Percentiles rank a stretch among this genome's conserved stretches.
Evolutionary conservation across 1,140 invertebrate genomes (phyloP).

Genomic region (Drosophila bocki): DNA sequence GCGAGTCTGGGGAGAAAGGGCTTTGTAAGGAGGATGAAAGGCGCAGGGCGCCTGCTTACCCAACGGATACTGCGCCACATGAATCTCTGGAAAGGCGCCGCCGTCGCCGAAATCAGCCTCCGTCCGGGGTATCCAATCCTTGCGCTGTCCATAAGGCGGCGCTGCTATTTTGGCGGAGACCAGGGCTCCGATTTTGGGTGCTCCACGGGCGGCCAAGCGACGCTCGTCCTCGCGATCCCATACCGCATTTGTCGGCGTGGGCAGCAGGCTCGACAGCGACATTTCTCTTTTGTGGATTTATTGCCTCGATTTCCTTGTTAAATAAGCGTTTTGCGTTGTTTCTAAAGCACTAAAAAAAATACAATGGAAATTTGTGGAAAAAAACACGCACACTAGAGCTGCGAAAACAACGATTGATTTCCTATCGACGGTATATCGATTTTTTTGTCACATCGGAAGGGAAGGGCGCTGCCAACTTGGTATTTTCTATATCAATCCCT

Average conservation of each 20-base stretch:
- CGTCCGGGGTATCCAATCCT: slow-evolving; percentile 96
- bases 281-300: slow-evolving; percentile 32
- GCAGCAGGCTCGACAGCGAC: slow-evolving; percentile 89
- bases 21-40: not conserved
- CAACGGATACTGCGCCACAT: slow-evolving; percentile 98
- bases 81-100: slow-evolving; percentile 99
- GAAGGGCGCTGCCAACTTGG: not conserved
- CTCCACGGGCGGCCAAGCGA: slow-evolving; percentile 87
- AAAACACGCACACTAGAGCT: slow-evolving; percentile 37
- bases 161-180: slow-evolving; percentile 94
- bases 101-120: slow-evolving; percentile 97
- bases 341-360: slow-evolving; percentile 4
- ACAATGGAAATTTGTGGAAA: slow-evolving; percentile 30
- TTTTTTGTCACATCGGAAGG: not conserved
- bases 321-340: slow-evolving; percentile 4
- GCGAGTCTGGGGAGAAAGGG: not conserved
- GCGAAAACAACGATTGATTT: not conserved
- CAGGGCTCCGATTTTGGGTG: slow-evolving; percentile 88
- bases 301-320: not conserved
- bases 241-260: slow-evolving; percentile 92
- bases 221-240: slow-evolving; percentile 96
- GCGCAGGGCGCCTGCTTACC: slow-evolving; percentile 85
- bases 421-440: not conserved
- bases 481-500: not conserved
- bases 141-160: slow-evolving; percentile 98